A percentile compares a stretch with the other conserved stretches of the same genome.
Conservation (phyloP, 2,797 vertebrate genomes). For the Lates japonicus region DNA sequence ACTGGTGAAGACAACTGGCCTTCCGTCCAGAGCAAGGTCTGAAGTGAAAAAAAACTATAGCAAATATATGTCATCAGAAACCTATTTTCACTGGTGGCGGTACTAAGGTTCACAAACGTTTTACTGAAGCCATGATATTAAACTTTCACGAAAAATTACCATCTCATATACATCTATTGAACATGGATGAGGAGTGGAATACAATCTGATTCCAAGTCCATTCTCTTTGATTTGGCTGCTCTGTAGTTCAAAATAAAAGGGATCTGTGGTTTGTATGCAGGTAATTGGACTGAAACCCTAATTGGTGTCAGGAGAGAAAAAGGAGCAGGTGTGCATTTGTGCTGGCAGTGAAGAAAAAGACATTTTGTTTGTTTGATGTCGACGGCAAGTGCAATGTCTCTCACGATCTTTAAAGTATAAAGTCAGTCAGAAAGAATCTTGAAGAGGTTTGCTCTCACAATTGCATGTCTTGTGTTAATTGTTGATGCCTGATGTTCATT, state of each 20-base stretch:
- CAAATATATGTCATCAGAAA: not conserved
- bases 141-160: slow-evolving; percentile 9
- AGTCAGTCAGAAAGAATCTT: no score
- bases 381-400: not conserved
- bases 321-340: slow-evolving; percentile 53
- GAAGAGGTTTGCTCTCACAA: not conserved
- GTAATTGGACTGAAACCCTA: slow-evolving; percentile 60
- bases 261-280: slow-evolving; percentile 60
- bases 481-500: not conserved
- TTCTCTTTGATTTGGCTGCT: slow-evolving; percentile 63
- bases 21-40: not conserved
- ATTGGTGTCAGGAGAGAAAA: slow-evolving; percentile 61
- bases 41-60: not conserved
- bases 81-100: not conserved
- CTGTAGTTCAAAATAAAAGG: slow-evolving; percentile 46
- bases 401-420: not conserved
- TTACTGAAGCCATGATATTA: slow-evolving; percentile 47
- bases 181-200: no score
- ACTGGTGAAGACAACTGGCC: slow-evolving; percentile 8
- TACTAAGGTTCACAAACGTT: slow-evolving; percentile 31
- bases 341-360: not conserved
- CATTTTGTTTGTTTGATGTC: slow-evolving; percentile 20
- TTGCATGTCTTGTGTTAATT: not conserved
- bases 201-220: slow-evolving; percentile 45
- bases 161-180: no score